Percentiles rank a stretch among this genome's conserved stretches.
These are phyloP conservation scores for Gouania willdenowi DNA, from an alignment of 2,797 vertebrate genomes.

Conservation along the genomic window DNA sequence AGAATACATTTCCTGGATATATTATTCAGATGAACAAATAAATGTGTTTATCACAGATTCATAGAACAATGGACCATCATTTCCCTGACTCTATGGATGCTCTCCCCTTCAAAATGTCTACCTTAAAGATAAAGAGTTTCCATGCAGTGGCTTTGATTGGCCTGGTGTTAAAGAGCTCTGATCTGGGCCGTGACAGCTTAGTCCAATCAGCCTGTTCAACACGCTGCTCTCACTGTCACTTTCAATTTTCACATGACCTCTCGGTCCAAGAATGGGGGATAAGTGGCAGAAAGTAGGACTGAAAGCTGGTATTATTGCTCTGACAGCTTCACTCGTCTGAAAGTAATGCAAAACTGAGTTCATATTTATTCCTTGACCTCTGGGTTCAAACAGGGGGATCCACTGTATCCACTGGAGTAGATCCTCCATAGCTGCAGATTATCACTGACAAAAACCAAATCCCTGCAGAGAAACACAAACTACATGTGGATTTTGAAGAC, in stretches of 20 bases:
- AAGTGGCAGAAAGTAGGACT: conserved; percentile 93
- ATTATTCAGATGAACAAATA: no score
- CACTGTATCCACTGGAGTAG: conserved; percentile 81
- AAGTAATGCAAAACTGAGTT: conserved; percentile 98
- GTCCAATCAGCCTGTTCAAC: conserved; percentile 92
- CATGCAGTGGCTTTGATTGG: conserved; percentile 50
- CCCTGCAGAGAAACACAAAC: not conserved
- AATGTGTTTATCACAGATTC: no score
- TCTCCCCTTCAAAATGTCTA: no score
- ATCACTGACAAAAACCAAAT: conserved; percentile 69
- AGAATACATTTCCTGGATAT: no score
- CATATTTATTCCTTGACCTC: conserved; percentile 96
- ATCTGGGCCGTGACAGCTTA: conserved; percentile 78
- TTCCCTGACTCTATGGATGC: no score
- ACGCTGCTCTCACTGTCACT: conserved; percentile 93
- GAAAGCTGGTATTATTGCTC: conserved; percentile 96
- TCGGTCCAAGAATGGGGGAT: conserved; percentile 89
- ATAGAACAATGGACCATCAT: no score
- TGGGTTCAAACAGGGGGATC: conserved; percentile 79
- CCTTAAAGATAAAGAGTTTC: conserved; percentile 40
- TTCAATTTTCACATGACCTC: conserved; percentile 97
- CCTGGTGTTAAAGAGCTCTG: conserved; percentile 78
- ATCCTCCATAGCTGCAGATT: conserved; percentile 57
- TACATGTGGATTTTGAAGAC: not conserved
- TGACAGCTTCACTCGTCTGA: conserved; percentile 99